A percentile compares a stretch with the other conserved stretches of the same genome.
These are phyloP conservation scores for Mnemiopsis leidyi DNA, from an alignment of 37 sponge, comb jelly and placozoan genomes.

Conservation along the genomic window DNA sequence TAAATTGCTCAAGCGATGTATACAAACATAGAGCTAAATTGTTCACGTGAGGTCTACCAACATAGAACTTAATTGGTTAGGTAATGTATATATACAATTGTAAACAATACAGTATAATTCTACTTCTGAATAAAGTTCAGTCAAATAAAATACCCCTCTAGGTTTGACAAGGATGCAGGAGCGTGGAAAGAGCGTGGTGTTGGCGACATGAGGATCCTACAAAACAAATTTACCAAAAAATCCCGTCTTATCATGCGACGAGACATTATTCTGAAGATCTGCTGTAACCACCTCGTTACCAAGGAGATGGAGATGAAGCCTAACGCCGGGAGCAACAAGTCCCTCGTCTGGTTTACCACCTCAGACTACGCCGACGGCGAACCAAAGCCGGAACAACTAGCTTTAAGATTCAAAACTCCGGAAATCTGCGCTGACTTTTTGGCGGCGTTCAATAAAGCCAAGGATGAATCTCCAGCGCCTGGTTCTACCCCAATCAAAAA, in stretches of 20 bases:
- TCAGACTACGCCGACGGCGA: slow-evolving; percentile 80
- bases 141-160: no score
- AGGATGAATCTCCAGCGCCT: background rate
- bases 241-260: slow-evolving; percentile 85
- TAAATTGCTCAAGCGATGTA: slow-evolving; percentile 55
- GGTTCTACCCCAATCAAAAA: background rate
- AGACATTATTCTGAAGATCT: slow-evolving; percentile 86
- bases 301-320: slow-evolving; percentile 74
- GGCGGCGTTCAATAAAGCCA: slow-evolving; percentile 70
- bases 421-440: slow-evolving; percentile 75
- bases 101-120: no score
- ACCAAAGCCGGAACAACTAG: slow-evolving; percentile 77
- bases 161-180: slow-evolving; percentile 71
- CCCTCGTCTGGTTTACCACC: slow-evolving; percentile 76
- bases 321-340: slow-evolving; percentile 67
- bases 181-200: slow-evolving; percentile 91
- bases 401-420: slow-evolving; percentile 74
- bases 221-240: slow-evolving; percentile 69
- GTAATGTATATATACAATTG: slow-evolving; percentile 72
- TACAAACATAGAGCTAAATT: slow-evolving; percentile 79
- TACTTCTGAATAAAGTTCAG: no score
- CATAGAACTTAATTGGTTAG: background rate
- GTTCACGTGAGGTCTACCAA: slow-evolving; percentile 75
- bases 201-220: slow-evolving; percentile 84
- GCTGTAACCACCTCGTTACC: slow-evolving; percentile 88